Evolutionary conservation across 2,797 vertebrate genomes (phyloP).

Genomic region (Mormyrus hasselquistii): DNA sequence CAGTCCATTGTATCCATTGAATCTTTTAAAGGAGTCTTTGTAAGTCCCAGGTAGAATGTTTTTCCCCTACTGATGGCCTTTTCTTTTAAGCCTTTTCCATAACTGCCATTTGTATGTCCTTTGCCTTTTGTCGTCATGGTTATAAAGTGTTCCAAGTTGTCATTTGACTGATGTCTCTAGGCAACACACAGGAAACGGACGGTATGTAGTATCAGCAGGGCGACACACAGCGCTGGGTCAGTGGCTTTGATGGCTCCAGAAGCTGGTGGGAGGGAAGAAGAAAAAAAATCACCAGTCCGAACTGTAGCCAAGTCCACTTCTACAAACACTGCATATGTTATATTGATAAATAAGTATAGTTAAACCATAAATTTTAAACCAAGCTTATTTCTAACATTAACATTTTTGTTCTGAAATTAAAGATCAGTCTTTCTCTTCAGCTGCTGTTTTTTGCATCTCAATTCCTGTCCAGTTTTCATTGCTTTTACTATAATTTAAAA

Average conservation of each 20-base stretch:
- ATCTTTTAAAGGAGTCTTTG: conserved; percentile 38
- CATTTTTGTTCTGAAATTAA: not conserved
- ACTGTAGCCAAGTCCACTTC: not conserved
- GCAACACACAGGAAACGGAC: conserved; percentile 70
- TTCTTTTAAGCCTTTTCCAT: conserved; percentile 28
- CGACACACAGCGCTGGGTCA: conserved; percentile 65
- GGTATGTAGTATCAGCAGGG: conserved; percentile 73
- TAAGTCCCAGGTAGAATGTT: conserved; percentile 21
- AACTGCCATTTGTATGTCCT: conserved; percentile 38
- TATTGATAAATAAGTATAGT: not conserved
- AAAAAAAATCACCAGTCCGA: not conserved
- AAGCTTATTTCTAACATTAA: not conserved
- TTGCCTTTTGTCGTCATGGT: conserved; percentile 49
- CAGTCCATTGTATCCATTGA: conserved; percentile 54
- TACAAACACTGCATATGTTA: not conserved
- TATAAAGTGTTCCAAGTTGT: conserved; percentile 27
- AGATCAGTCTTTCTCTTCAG: not conserved
- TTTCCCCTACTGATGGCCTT: not conserved
- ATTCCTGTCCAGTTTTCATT: not conserved
- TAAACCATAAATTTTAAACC: not conserved
- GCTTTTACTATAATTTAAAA: not conserved
- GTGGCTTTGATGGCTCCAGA: conserved; percentile 62
- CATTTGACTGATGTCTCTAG: conserved; percentile 60
- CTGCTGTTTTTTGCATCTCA: not conserved
- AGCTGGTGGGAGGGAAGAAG: conserved; percentile 58